Evolutionary conservation across 2,888 invertebrate species (phyloP).

Genomic region (Lycocerus yunnanus): DNA sequence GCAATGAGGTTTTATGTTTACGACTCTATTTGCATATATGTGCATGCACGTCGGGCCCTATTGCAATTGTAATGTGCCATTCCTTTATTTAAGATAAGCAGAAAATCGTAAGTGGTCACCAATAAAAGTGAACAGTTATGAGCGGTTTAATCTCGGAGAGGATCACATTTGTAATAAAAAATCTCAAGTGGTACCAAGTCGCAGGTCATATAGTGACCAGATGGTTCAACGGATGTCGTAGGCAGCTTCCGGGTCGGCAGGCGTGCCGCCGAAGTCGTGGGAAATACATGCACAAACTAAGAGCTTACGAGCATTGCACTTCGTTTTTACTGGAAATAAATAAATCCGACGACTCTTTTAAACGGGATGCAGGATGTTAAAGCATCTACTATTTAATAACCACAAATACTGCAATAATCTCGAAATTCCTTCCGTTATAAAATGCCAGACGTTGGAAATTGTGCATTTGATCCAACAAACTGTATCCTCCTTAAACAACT

Average conservation of each 20-base stretch:
- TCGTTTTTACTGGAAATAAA: not conserved
- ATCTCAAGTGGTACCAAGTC: slow-evolving; percentile 16
- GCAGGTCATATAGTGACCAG: slow-evolving; percentile 28
- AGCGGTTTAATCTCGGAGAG: not conserved
- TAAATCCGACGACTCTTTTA: not conserved
- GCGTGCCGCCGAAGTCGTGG: slow-evolving; percentile 28
- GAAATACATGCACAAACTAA: slow-evolving; percentile 15
- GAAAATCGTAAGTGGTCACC: not conserved
- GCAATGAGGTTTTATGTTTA: not conserved
- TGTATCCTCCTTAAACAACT: not conserved
- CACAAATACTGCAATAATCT: not conserved
- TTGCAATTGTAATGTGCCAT: not conserved
- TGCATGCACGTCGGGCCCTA: not conserved
- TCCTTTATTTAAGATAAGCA: not conserved
- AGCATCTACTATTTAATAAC: not conserved
- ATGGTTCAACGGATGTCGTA: slow-evolving; percentile 40
- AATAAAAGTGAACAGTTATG: not conserved
- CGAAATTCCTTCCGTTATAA: not conserved
- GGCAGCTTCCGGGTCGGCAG: slow-evolving; percentile 41
- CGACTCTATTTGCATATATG: not conserved
- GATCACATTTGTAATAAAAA: slow-evolving; percentile 15
- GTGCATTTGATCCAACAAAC: not conserved
- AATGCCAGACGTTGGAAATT: slow-evolving; percentile 13
- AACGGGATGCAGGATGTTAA: not conserved
- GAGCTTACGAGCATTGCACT: not conserved